Evolutionary conservation across 2,113 vertebrate genomes (phyloP), one percentile per base, ranked within the genome.

Genomic region (Phaetusa simplex): DNA sequence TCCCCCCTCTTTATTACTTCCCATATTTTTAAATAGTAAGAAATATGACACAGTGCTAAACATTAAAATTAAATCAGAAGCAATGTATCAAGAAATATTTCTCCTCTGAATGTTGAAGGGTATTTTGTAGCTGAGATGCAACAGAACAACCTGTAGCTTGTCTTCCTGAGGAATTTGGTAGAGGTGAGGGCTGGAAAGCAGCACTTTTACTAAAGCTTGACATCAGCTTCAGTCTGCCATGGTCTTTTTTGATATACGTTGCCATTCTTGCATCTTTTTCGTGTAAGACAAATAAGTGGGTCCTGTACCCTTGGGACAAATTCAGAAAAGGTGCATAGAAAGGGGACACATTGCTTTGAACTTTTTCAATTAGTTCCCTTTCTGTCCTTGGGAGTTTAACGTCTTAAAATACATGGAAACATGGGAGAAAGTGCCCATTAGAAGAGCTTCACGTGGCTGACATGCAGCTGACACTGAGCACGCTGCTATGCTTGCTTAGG

Each of bases 361-460:
- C 4, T 21, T 45, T 66, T 86, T 72, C 32, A 56, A 0, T 49
- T 40, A 30, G 20, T 22, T 76, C 26, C 3, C 24, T 56, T 91
- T 71, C 59, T 69, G 34, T 61, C 14, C 76, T 52, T 56, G 66
- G 23, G 49, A 72, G 5, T 49, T 64, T n/a, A 72, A 52, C 34
- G 32, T 79, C 30, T 34, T 89, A 45, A 67, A 82, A 79, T 16
- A 17, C 13, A 32, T 59, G 29, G 8, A 86, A 58, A 67, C 0
- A 0, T 24, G 29, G 26, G 11, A 8, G 5, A 36, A 71, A 53
- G 8, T 0, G 0, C 32, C 36, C 40, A 38, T 79, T 34, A 61
- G 65, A 56, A 88, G 52, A 52, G 12, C 62, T 62, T n/a, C 50
- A 42, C 30, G 2, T 6, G n/a, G 14, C 59, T 80, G 36, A 36